Percentiles rank a stretch among this genome's conserved stretches.
Evolutionary conservation across 2,888 invertebrate species (phyloP).

Genomic region (Eubasilissa splendida): DNA sequence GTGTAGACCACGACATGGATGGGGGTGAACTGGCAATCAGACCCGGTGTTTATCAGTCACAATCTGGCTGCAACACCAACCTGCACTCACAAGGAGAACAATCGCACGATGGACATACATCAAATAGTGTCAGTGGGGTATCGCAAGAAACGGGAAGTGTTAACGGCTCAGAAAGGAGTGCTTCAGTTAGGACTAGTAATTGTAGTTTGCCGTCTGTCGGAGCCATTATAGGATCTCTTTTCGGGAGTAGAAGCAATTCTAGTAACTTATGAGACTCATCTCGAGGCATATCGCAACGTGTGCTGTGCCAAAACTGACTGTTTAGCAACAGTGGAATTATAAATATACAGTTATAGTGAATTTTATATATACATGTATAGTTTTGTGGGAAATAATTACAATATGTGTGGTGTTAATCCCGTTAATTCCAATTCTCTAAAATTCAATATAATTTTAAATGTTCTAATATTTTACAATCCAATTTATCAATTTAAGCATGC

Average conservation of each 20-base stretch:
- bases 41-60: slow-evolving; percentile 1
- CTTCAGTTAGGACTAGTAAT: not conserved
- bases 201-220: slow-evolving; percentile 35
- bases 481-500: too few species aligned
- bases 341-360: not conserved
- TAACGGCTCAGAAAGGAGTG: not conserved
- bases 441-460: too few species aligned
- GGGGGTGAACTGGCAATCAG: not conserved
- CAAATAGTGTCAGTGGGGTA: slow-evolving; percentile 30
- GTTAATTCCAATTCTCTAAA: too few species aligned
- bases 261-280: slow-evolving; percentile 55
- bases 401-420: too few species aligned
- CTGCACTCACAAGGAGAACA: slow-evolving; percentile 17
- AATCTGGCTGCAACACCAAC: not conserved
- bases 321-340: not conserved
- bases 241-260: slow-evolving; percentile 37
- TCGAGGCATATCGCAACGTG: slow-evolving; percentile 31
- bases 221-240: slow-evolving; percentile 47
- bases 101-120: not conserved
- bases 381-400: not conserved
- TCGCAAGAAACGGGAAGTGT: slow-evolving; percentile 54
- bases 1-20: slow-evolving; percentile 58
- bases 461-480: too few species aligned
- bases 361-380: slow-evolving; percentile 2
- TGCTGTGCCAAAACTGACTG: not conserved